These are phyloP conservation scores for Listronotus oregonensis DNA, from an alignment of 1,140 invertebrate species.

Conservation along the genomic window DNA sequence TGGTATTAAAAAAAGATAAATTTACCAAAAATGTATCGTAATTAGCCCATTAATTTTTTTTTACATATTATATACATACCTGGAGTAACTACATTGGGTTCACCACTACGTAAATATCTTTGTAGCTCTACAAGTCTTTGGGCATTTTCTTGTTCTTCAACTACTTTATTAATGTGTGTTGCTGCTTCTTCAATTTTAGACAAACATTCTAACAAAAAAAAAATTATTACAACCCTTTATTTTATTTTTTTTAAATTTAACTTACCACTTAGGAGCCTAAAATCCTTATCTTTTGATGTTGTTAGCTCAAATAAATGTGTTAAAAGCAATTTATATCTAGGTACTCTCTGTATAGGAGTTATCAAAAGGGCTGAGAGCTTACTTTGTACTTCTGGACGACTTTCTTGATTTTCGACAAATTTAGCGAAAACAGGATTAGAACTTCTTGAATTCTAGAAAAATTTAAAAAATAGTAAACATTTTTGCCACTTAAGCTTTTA, in stretches of 20 bases:
- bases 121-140: conserved; percentile 71
- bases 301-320: conserved; percentile 71
- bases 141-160: conserved; percentile 74
- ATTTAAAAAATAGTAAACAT: background rate
- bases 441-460: conserved; percentile 43
- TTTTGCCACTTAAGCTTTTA: background rate
- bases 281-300: conserved; percentile 64
- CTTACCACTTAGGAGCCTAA: conserved; percentile 58
- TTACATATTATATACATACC: conserved; percentile 56
- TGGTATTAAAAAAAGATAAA: too few relatives aligned
- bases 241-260: conserved; percentile 13
- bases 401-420: conserved; percentile 70
- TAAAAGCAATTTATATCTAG: conserved; percentile 73
- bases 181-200: conserved; percentile 70
- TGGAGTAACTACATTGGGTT: conserved; percentile 69
- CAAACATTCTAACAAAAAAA: conserved; percentile 62
- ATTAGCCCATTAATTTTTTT: too few relatives aligned
- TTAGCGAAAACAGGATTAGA: conserved; percentile 62
- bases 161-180: conserved; percentile 71
- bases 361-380: conserved; percentile 75
- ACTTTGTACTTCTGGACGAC: conserved; percentile 69
- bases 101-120: conserved; percentile 63
- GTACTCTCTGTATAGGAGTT: conserved; percentile 76
- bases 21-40: too few relatives aligned
- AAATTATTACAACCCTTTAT: conserved; percentile 8